Conservation (phyloP, 1,140 invertebrate species). For the Pogonus chalceus region DNA sequence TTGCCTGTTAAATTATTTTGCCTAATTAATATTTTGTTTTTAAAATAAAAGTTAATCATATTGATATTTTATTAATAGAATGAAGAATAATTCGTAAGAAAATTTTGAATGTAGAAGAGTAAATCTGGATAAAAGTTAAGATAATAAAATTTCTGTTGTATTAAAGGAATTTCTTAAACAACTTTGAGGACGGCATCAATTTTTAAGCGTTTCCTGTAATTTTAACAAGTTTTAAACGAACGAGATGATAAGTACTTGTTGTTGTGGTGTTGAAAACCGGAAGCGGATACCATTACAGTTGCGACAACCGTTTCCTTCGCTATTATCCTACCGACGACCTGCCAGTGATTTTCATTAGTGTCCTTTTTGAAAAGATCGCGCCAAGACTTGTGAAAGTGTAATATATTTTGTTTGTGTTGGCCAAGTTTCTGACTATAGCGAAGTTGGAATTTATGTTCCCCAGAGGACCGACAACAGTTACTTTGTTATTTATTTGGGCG, state of each 20-base stretch:
- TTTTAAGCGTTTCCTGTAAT: conserved; percentile 6
- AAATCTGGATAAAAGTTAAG: not conserved
- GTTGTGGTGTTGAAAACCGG: not conserved
- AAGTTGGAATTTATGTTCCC: conserved; percentile 1
- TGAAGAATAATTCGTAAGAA: too few relatives aligned
- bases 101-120: too few relatives aligned
- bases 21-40: too few relatives aligned
- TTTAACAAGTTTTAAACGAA: not conserved
- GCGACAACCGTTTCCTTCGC: not conserved
- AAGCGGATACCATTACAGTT: not conserved
- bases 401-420: conserved; percentile 6
- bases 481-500: conserved; percentile 1
- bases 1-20: too few relatives aligned
- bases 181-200: not conserved
- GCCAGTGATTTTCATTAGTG: conserved; percentile 2
- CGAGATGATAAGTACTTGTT: not conserved
- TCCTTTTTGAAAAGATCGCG: conserved; percentile 6
- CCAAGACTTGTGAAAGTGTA: conserved; percentile 3
- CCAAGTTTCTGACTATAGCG: not conserved
- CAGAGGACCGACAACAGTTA: not conserved
- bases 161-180: not conserved
- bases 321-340: not conserved
- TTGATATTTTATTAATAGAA: too few relatives aligned
- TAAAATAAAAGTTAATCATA: too few relatives aligned
- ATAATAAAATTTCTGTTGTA: not conserved